Percentiles rank a stretch among this genome's conserved stretches.
phyloP scores from a whole-genome alignment of 2,888 invertebrate species.

The Dynastes hyllus region DNA sequence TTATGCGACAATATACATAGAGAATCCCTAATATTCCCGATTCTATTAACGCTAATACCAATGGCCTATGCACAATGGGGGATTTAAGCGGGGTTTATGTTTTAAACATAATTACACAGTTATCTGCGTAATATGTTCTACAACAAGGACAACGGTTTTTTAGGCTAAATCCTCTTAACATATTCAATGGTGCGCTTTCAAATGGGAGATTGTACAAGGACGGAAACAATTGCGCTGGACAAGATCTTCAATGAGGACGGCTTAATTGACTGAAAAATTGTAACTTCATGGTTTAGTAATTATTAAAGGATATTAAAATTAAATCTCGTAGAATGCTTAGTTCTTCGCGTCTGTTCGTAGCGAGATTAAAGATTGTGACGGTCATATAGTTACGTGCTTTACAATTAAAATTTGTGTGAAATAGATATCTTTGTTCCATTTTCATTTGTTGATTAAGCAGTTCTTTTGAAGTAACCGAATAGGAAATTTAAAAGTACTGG shows the following conservation, averaged over 20 bases:
- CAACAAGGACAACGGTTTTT: constrained; percentile 15
- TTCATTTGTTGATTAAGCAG: too few species aligned
- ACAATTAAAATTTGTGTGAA: too few species aligned
- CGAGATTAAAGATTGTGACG: too few species aligned
- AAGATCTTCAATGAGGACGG: constrained; percentile 11
- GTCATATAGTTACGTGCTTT: neutral
- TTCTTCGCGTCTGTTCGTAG: neutral
- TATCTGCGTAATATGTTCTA: neutral
- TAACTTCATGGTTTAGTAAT: constrained; percentile 4
- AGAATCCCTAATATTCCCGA: neutral
- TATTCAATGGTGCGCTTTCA: constrained; percentile 7
- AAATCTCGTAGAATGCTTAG: constrained; percentile 1
- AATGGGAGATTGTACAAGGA: neutral
- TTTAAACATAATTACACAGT: constrained; percentile 15
- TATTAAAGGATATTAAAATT: constrained; percentile 17
- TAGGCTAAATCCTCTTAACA: constrained; percentile 16
- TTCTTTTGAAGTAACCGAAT: neutral
- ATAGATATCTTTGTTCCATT: neutral
- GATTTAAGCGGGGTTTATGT: constrained; percentile 4
- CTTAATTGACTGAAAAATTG: constrained; percentile 29
- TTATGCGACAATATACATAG: neutral
- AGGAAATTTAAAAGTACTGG: too few species aligned
- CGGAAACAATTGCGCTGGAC: constrained; percentile 3
- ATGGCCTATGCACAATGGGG: neutral
- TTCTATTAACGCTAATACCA: neutral